Conservation (phyloP, 2,797 vertebrate species). For the Poliocrania exsul region DNA sequence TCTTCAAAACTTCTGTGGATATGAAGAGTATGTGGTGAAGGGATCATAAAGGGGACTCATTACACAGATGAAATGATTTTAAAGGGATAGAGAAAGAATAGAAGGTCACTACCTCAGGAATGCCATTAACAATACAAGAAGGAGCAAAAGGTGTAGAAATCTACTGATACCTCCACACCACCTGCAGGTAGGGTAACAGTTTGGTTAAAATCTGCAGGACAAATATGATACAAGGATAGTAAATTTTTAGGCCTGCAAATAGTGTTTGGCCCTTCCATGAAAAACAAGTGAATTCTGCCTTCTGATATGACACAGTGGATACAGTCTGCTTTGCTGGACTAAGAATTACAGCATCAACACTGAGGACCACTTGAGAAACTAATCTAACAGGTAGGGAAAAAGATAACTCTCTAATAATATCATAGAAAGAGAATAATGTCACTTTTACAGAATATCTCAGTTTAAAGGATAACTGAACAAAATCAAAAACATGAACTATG, state of each 20-base stretch:
- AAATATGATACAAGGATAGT: accelerated
- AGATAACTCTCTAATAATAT: neutral
- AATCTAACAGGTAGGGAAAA: neutral
- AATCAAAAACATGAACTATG: slow-evolving; percentile 54
- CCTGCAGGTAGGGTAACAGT: neutral
- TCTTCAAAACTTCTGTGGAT: neutral
- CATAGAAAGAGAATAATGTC: neutral
- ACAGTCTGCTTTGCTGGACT: neutral
- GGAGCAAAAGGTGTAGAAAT: neutral
- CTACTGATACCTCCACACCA: neutral
- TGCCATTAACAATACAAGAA: neutral
- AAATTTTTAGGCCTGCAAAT: neutral
- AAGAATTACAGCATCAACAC: neutral
- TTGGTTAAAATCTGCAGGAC: neutral
- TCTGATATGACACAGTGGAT: neutral
- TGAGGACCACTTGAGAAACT: neutral
- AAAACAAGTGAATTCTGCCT: neutral
- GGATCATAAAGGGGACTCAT: neutral
- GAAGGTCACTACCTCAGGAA: neutral
- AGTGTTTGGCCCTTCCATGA: neutral
- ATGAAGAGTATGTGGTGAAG: neutral
- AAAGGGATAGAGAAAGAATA: neutral
- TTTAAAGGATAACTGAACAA: slow-evolving; percentile 42
- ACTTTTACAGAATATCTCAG: slow-evolving; percentile 39
- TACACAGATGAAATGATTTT: neutral